Evolutionary conservation across 1,140 invertebrate species (phyloP).

Genomic region (Leptinotarsa defecta): DNA sequence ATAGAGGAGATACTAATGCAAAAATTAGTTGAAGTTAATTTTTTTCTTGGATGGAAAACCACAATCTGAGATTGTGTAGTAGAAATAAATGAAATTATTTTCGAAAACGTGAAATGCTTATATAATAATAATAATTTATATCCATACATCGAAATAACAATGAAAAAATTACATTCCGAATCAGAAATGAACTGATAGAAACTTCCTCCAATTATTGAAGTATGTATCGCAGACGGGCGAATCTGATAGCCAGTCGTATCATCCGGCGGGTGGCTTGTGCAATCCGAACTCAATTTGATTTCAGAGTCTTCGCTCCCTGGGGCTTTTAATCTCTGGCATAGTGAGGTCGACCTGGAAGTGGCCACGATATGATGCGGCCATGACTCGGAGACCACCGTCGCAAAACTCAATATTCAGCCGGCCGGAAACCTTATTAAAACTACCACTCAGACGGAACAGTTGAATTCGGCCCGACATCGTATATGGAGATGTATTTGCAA

Average conservation of each 20-base stretch:
- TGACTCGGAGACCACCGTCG: slow-evolving; percentile 42
- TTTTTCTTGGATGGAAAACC: too few species aligned
- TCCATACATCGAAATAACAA: too few species aligned
- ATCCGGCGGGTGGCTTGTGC: slow-evolving; percentile 33
- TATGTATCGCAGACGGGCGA: slow-evolving; percentile 14
- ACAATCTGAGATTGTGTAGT: too few species aligned
- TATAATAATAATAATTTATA: too few species aligned
- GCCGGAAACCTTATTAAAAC: slow-evolving; percentile 57
- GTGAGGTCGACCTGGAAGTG: slow-evolving; percentile 54
- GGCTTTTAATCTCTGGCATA: slow-evolving; percentile 52
- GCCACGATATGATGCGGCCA: slow-evolving; percentile 47
- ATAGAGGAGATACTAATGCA: too few species aligned
- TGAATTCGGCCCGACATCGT: slow-evolving; percentile 30
- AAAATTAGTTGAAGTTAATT: too few species aligned
- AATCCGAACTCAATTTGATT: slow-evolving; percentile 57
- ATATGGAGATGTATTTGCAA: slow-evolving; percentile 31
- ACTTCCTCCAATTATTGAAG: slow-evolving; percentile 30
- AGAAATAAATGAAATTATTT: too few species aligned
- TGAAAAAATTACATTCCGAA: neutral
- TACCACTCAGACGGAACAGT: slow-evolving; percentile 48
- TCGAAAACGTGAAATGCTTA: too few species aligned
- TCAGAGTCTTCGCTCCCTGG: slow-evolving; percentile 44
- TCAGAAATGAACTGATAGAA: neutral
- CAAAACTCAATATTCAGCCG: slow-evolving; percentile 57
- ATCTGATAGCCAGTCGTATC: slow-evolving; percentile 24